Conservation (phyloP, 2,797 vertebrate genomes). For the Valencia hispanica region DNA sequence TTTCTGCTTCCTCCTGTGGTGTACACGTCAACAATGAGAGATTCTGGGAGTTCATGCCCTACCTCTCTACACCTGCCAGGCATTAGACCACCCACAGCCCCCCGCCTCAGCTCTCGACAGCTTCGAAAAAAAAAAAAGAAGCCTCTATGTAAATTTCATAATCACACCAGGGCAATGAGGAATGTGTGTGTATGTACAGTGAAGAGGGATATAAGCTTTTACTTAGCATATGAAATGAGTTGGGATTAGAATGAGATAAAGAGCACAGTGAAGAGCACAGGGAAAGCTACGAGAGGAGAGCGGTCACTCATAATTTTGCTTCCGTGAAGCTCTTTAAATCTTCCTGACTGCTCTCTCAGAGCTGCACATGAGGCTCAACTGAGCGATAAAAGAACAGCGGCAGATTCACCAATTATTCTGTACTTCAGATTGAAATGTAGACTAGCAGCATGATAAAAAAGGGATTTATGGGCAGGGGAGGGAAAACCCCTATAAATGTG, state of each 20-base stretch:
- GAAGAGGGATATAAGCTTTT: slow-evolving; percentile 77
- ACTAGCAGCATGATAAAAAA: slow-evolving; percentile 42
- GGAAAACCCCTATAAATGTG: slow-evolving; percentile 22
- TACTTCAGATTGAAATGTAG: slow-evolving; percentile 64
- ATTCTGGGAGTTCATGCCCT: slow-evolving; percentile 56
- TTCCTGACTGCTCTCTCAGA: slow-evolving; percentile 65
- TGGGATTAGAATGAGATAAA: slow-evolving; percentile 78
- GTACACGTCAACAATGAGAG: slow-evolving; percentile 51
- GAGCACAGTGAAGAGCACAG: slow-evolving; percentile 65
- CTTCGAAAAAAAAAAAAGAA: slow-evolving; percentile 40
- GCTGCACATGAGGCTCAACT: slow-evolving; percentile 37
- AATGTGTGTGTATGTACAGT: slow-evolving; percentile 62
- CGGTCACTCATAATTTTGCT: slow-evolving; percentile 75
- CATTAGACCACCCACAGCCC: slow-evolving; percentile 65
- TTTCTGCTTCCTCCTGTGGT: slow-evolving; percentile 50
- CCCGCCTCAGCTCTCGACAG: slow-evolving; percentile 50
- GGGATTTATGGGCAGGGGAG: slow-evolving; percentile 24
- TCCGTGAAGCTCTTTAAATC: slow-evolving; percentile 72
- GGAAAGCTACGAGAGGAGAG: slow-evolving; percentile 64
- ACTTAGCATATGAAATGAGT: slow-evolving; percentile 82
- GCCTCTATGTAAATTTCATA: slow-evolving; percentile 78
- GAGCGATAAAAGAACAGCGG: slow-evolving; percentile 50
- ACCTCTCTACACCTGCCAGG: slow-evolving; percentile 69
- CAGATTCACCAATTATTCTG: slow-evolving; percentile 44
- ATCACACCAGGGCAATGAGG: slow-evolving; percentile 66